A percentile compares a stretch with the other conserved stretches of the same genome.
Evolutionary conservation across 2,888 invertebrate species (phyloP).

Genomic region (Agrotis segetum): DNA sequence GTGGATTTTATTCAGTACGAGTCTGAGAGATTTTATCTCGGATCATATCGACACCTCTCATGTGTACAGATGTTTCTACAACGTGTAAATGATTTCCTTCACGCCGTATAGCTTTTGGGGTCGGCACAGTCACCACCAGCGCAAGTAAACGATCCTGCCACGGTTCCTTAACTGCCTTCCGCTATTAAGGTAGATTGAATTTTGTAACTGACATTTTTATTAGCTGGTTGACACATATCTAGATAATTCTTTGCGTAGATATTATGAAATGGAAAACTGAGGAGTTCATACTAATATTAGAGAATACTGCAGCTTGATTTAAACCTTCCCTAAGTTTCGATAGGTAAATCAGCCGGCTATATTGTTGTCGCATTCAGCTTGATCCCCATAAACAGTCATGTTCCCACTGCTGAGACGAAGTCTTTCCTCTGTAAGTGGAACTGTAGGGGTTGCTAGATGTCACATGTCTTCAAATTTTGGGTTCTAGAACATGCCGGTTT

Average conservation of each 20-base stretch:
- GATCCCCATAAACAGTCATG: not conserved
- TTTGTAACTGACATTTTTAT: slow-evolving; percentile 26
- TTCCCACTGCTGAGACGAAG: too few relatives aligned
- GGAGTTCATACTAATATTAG: too few relatives aligned
- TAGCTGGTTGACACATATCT: slow-evolving; percentile 20
- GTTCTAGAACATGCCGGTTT: too few relatives aligned
- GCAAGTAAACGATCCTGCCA: slow-evolving; percentile 25
- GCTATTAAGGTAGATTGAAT: slow-evolving; percentile 29
- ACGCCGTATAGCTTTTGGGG: slow-evolving; percentile 42
- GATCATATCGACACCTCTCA: not conserved
- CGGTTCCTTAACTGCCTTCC: slow-evolving; percentile 24
- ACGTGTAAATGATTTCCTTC: slow-evolving; percentile 37
- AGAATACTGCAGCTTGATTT: not conserved
- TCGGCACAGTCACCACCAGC: slow-evolving; percentile 16
- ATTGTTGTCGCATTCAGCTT: not conserved
- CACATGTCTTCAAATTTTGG: too few relatives aligned
- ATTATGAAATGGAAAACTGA: not conserved
- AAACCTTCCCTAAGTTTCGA: not conserved
- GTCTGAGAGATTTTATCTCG: too few relatives aligned
- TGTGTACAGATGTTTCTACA: slow-evolving; percentile 8
- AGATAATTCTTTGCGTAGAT: not conserved
- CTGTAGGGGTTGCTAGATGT: too few relatives aligned
- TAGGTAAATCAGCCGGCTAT: too few relatives aligned
- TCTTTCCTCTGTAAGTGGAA: too few relatives aligned
- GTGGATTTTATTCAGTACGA: too few relatives aligned